Conservation (phyloP, 2,888 invertebrate species). For the Hofmannophila pseudospretella region DNA sequence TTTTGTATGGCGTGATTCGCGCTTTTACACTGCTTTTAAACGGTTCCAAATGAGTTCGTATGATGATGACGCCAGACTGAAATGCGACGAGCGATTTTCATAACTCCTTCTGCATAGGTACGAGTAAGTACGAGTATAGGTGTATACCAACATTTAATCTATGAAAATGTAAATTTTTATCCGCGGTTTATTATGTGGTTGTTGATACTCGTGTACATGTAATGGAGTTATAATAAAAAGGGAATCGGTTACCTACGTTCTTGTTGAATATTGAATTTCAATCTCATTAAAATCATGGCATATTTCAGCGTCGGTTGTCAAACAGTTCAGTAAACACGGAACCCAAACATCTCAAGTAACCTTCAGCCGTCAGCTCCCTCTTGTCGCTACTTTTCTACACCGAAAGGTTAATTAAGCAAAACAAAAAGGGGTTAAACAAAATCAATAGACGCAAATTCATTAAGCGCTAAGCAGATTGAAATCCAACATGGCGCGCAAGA, state of each 20-base stretch:
- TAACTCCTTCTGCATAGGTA: constrained; percentile 21
- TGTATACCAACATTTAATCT: not conserved
- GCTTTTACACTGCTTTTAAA: constrained; percentile 62
- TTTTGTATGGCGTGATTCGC: constrained; percentile 75
- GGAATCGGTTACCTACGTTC: not conserved
- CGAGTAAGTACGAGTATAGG: not conserved
- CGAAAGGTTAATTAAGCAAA: constrained; percentile 77
- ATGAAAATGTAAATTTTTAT: not conserved
- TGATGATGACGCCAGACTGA: constrained; percentile 53
- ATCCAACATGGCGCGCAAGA: constrained; percentile 73
- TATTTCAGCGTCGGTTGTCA: no score
- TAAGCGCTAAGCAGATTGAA: constrained; percentile 77
- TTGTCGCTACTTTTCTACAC: constrained; percentile 53
- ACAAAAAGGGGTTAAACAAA: constrained; percentile 78
- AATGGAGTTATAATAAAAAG: no score
- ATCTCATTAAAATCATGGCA: no score
- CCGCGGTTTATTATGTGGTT: no score
- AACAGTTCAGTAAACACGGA: constrained; percentile 1
- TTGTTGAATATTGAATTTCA: not conserved
- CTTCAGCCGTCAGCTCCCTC: constrained; percentile 35
- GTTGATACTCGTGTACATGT: no score
- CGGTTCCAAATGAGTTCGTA: constrained; percentile 58
- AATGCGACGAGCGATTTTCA: constrained; percentile 50
- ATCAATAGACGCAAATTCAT: constrained; percentile 78
- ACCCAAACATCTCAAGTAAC: constrained; percentile 24